A percentile compares a stretch with the other conserved stretches of the same genome.
phyloP scores from a whole-genome alignment of 1,140 invertebrate species.

The Chionoecetes opilio region DNA sequence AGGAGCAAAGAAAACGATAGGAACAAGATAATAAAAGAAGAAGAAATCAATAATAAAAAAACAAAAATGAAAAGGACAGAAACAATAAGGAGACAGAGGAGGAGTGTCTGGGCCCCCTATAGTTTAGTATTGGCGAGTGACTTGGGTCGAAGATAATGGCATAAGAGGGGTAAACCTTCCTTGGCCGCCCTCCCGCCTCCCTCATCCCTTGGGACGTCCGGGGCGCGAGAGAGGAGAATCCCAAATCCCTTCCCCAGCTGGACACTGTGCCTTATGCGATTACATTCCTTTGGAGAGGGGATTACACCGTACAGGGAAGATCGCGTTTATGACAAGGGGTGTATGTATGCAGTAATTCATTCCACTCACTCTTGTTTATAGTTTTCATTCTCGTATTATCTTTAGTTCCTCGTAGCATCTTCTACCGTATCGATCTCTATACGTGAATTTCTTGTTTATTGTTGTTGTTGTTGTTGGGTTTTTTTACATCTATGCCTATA shows the following conservation, averaged over 20 bases:
- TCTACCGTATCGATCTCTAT: too few species aligned
- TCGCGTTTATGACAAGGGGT: conserved; percentile 54
- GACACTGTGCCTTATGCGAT: conserved; percentile 73
- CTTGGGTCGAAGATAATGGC: conserved; percentile 69
- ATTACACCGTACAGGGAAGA: conserved; percentile 72
- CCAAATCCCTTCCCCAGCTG: conserved; percentile 74
- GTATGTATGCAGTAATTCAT: too few species aligned
- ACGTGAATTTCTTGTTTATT: too few species aligned
- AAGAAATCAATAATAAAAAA: neutral
- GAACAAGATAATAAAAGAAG: neutral
- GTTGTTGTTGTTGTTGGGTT: too few species aligned
- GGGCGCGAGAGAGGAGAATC: conserved; percentile 72
- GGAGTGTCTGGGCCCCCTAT: neutral
- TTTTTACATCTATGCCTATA: too few species aligned
- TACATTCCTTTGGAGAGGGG: conserved; percentile 77
- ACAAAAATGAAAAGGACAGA: neutral
- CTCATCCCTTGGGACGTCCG: conserved; percentile 50
- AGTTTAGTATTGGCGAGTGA: conserved; percentile 50
- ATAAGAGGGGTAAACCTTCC: conserved; percentile 74
- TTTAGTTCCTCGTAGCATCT: too few species aligned
- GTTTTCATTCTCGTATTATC: too few species aligned
- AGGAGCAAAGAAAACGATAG: neutral
- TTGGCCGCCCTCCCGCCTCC: conserved; percentile 36
- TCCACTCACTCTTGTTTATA: too few species aligned
- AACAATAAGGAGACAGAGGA: neutral